phyloP scores from a whole-genome alignment of 2,888 invertebrate genomes.

The Acronicta psi region DNA sequence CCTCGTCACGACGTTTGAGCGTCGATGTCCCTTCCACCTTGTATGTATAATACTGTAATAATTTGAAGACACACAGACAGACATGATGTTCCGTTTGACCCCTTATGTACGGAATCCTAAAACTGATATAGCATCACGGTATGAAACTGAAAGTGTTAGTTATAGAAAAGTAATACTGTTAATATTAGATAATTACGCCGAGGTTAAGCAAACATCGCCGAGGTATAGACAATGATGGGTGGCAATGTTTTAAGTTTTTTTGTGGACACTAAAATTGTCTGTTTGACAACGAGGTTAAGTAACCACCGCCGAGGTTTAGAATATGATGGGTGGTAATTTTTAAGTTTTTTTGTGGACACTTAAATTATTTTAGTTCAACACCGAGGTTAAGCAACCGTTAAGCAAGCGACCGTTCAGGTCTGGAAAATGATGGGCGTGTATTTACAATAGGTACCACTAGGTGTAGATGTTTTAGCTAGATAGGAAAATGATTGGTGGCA shows the following conservation, averaged over 20 bases:
- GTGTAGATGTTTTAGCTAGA: too few species aligned
- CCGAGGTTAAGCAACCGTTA: background rate
- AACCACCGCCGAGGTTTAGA: constrained; percentile 9
- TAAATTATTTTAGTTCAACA: background rate
- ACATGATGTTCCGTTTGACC: too few species aligned
- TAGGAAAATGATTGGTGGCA: constrained; percentile 22
- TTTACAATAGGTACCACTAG: too few species aligned
- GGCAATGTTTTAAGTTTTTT: background rate
- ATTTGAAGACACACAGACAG: too few species aligned
- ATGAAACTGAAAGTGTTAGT: constrained; percentile 25
- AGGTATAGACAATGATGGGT: constrained; percentile 28
- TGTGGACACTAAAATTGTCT: background rate
- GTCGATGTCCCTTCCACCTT: too few species aligned
- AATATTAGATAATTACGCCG: constrained; percentile 29
- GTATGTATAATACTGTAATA: too few species aligned
- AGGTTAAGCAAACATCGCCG: constrained; percentile 19
- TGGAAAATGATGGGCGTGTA: constrained; percentile 1
- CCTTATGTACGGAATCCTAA: too few species aligned
- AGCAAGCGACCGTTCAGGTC: too few species aligned
- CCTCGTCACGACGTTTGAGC: too few species aligned
- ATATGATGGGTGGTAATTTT: constrained; percentile 17
- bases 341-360: background rate
- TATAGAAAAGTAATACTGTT: constrained; percentile 41
- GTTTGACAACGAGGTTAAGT: constrained; percentile 27
- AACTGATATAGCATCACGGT: constrained; percentile 29